phyloP scores from a whole-genome alignment of 2,888 invertebrate genomes.

The Bellardia pandia region DNA sequence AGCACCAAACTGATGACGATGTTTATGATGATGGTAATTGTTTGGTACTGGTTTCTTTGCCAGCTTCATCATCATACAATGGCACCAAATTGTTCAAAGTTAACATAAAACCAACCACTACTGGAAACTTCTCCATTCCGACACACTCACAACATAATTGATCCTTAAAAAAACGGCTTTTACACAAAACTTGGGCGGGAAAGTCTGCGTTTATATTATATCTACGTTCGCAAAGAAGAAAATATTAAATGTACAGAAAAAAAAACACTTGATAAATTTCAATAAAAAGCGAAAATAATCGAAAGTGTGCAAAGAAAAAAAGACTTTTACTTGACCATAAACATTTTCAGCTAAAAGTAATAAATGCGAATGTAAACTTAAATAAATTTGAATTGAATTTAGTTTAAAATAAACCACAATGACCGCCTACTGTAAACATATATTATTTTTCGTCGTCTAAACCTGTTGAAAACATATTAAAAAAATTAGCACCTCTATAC shows the following conservation, averaged over 20 bases:
- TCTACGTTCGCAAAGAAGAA: conserved; percentile 25
- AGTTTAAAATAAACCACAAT: conserved; percentile 42
- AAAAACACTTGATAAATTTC: conserved; percentile 29
- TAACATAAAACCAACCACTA: not conserved
- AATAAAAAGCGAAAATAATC: conserved; percentile 72
- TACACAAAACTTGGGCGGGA: conserved; percentile 56
- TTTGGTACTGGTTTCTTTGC: conserved; percentile 36
- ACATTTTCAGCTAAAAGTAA: conserved; percentile 28
- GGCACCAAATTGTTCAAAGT: no score
- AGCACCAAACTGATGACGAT: conserved; percentile 45
- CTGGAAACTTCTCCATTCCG: conserved; percentile 18
- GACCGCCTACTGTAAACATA: conserved; percentile 41
- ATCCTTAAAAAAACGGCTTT: conserved; percentile 53
- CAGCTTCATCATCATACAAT: not conserved
- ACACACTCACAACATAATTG: conserved; percentile 51
- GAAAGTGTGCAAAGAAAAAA: conserved; percentile 68
- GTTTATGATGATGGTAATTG: conserved; percentile 57
- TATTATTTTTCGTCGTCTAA: not conserved
- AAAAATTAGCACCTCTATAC: conserved; percentile 32
- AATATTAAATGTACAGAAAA: not conserved
- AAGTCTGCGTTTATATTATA: conserved; percentile 37
- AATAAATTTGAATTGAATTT: conserved; percentile 15
- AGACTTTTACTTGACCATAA: conserved; percentile 64
- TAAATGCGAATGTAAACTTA: conserved; percentile 22
- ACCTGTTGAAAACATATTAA: conserved; percentile 21